A percentile compares a stretch with the other conserved stretches of the same genome.
phyloP scores from a whole-genome alignment of 2,888 invertebrate genomes.

The Eristalis pertinax region DNA sequence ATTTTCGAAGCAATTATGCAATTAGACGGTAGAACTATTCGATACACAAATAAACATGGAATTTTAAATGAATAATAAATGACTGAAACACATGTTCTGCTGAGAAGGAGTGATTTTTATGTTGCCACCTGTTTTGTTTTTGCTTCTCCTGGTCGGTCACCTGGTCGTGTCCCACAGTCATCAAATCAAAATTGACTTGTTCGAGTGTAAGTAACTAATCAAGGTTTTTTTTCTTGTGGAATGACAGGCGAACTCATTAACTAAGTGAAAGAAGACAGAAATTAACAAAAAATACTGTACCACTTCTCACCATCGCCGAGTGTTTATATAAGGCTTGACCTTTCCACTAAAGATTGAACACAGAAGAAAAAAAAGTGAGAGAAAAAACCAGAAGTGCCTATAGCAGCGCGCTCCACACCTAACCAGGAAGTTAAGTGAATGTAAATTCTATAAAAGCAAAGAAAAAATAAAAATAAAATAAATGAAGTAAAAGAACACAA shows the following conservation, averaged over 20 bases:
- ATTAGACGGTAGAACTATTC: constrained; percentile 5
- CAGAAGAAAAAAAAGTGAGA: neutral
- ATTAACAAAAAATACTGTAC: neutral
- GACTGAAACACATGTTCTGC: constrained; percentile 9
- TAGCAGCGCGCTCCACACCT: constrained; percentile 11
- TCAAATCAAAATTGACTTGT: neutral
- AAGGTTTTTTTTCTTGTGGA: neutral
- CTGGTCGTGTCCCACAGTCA: neutral
- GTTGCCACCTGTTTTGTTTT: constrained; percentile 4
- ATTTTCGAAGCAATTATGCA: constrained; percentile 36
- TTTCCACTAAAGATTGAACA: constrained; percentile 6
- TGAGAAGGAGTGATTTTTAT: constrained; percentile 10
- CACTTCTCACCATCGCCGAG: constrained; percentile 6
- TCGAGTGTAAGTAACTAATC: constrained; percentile 1
- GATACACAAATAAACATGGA: neutral
- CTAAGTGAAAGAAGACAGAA: neutral
- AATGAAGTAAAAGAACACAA: constrained; percentile 4
- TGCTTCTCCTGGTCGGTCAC: neutral
- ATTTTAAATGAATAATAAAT: constrained; percentile 13
- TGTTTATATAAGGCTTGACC: constrained; percentile 26
- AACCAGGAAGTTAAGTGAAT: constrained; percentile 51
- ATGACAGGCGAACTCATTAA: constrained; percentile 32
- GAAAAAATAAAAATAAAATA: neutral
- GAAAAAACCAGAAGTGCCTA: constrained; percentile 33
- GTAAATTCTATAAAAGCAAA: constrained; percentile 44